These are phyloP conservation scores for Strongylocentrotus purpuratus DNA, from an alignment of 35 echinoderm and acorn worm species.

Conservation along the genomic window DNA sequence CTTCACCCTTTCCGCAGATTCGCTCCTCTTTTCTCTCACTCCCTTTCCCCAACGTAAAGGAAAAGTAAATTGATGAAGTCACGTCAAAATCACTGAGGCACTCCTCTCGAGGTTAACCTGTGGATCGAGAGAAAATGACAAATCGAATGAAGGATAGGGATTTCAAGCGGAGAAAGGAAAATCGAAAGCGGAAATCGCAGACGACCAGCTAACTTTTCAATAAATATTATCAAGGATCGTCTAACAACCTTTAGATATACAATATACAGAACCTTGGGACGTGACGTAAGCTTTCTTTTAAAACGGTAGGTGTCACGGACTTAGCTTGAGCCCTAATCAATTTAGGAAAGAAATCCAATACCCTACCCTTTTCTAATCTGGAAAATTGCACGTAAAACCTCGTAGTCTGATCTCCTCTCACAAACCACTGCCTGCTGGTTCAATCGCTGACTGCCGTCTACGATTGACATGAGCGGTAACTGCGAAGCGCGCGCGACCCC, in stretches of 20 bases:
- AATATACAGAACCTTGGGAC: neutral
- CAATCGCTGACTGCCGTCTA: neutral
- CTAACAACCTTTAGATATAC: neutral
- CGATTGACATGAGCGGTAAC: neutral
- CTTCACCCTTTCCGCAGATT: neutral
- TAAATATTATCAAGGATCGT: neutral
- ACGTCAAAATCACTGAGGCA: neutral
- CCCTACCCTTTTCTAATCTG: neutral
- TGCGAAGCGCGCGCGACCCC: neutral
- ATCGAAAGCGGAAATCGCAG: neutral
- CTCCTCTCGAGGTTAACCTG: neutral
- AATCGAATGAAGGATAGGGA: neutral
- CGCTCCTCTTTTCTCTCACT: neutral
- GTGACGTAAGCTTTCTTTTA: neutral
- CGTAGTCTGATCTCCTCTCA: neutral
- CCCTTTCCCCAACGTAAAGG: neutral
- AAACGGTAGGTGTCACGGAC: neutral
- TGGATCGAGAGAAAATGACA: neutral
- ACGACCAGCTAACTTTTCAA: neutral
- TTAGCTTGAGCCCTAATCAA: neutral
- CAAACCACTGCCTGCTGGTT: neutral
- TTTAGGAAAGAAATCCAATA: neutral
- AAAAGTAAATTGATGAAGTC: neutral
- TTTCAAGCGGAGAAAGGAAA: neutral
- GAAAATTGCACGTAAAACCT: neutral